phyloP scores from a whole-genome alignment of 1,140 invertebrate species.

The Drosophila elegans region DNA sequence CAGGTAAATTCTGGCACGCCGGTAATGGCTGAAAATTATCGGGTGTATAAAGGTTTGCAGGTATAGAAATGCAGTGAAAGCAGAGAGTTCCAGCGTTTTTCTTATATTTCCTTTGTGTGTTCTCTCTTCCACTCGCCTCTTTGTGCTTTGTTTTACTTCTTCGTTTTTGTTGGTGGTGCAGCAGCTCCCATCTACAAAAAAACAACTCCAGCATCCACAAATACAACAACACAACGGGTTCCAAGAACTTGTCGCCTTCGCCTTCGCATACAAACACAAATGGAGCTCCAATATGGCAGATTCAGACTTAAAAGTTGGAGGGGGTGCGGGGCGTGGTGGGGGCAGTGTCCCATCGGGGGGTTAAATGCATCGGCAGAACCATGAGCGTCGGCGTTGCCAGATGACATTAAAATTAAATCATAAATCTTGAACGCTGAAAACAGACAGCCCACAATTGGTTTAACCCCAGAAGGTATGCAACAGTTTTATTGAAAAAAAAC shows the following conservation, averaged over 20 bases:
- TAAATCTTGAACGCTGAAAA: conserved; percentile 9
- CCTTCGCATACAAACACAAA: conserved; percentile 18
- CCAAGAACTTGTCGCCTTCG: conserved; percentile 67
- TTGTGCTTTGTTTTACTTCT: conserved; percentile 8
- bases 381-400: conserved; percentile 30
- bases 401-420: conserved; percentile 31
- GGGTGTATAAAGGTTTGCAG: conserved; percentile 2
- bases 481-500: neutral
- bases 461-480: conserved; percentile 19
- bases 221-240: conserved; percentile 56
- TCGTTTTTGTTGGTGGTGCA: conserved; percentile 13
- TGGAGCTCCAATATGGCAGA: conserved; percentile 41
- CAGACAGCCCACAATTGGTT: neutral
- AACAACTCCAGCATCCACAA: conserved; percentile 20
- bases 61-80: conserved; percentile 65
- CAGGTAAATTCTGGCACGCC: conserved; percentile 46
- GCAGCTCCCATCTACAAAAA: conserved; percentile 18
- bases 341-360: neutral
- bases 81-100: conserved; percentile 29
- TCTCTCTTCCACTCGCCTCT: conserved; percentile 1
- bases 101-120: conserved; percentile 34
- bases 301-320: conserved; percentile 17
- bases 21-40: conserved; percentile 52
- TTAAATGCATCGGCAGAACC: conserved; percentile 13
- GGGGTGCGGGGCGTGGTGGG: neutral